Evolutionary conservation across 2,888 invertebrate genomes (phyloP).

Genomic region (Lamellibrachia columna): DNA sequence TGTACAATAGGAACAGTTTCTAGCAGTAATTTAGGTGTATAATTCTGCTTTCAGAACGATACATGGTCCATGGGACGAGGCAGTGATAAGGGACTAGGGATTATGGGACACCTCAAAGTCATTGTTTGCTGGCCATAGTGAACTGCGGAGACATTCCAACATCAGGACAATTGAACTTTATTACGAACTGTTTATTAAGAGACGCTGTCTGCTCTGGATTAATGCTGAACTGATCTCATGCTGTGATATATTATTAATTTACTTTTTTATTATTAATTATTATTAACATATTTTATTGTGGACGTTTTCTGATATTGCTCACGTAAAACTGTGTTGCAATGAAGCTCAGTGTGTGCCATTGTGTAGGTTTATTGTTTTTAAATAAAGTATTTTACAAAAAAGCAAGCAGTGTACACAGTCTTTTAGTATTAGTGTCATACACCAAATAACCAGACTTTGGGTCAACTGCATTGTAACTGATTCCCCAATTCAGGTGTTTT

Average conservation of each 20-base stretch:
- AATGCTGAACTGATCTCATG: background rate
- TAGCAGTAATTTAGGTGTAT: slow-evolving; percentile 17
- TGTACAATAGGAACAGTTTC: background rate
- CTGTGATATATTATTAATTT: background rate
- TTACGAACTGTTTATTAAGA: background rate
- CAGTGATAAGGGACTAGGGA: slow-evolving; percentile 64
- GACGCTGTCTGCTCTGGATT: background rate
- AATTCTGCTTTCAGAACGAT: slow-evolving; percentile 74
- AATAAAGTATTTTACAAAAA: background rate
- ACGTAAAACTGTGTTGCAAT: background rate
- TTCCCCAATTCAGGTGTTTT: too few species aligned
- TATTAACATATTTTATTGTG: background rate
- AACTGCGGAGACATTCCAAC: background rate
- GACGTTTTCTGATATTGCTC: background rate
- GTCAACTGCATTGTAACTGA: too few species aligned
- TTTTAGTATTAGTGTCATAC: too few species aligned
- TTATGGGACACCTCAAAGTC: background rate
- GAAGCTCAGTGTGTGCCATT: background rate
- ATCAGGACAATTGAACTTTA: background rate
- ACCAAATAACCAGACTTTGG: too few species aligned
- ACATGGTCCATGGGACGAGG: slow-evolving; percentile 98
- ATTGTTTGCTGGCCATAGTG: background rate
- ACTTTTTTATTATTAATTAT: background rate
- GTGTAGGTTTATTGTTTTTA: background rate
- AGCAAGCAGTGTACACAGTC: too few species aligned